phyloP scores from a whole-genome alignment of 2,113 vertebrate genomes.

The Pogonocichla stellata region DNA sequence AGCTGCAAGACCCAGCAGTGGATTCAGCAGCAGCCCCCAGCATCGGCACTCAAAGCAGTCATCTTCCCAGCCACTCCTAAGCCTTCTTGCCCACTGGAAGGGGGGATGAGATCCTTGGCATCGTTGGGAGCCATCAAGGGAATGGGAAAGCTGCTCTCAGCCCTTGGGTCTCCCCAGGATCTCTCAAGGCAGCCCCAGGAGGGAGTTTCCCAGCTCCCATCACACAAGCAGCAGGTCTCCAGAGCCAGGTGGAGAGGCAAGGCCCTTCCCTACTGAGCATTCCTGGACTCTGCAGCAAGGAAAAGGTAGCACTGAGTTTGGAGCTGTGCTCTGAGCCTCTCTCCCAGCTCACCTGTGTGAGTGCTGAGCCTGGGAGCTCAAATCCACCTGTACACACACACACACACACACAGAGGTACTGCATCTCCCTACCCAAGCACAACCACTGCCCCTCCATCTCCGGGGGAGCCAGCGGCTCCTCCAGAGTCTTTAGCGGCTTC shows the following conservation, averaged over 20 bases:
- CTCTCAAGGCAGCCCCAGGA: background rate
- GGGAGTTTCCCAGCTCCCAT: background rate
- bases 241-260: rapidly evolving
- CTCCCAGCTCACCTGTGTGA: background rate
- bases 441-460: background rate
- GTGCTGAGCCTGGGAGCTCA: rapidly evolving
- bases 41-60: background rate
- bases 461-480: rapidly evolving
- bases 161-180: background rate
- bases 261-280: background rate
- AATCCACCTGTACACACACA: background rate
- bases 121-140: rapidly evolving
- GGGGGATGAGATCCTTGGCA: background rate
- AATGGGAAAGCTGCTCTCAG: background rate
- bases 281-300: background rate
- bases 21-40: background rate
- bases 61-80: background rate
- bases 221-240: background rate
- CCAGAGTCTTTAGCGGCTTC: background rate
- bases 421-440: background rate
- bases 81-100: background rate
- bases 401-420: background rate
- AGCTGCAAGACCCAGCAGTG: background rate
- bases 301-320: background rate
- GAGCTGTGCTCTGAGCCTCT: background rate